Evolutionary conservation across 2,797 vertebrate species (phyloP).

Genomic region (Xenopus petersii): DNA sequence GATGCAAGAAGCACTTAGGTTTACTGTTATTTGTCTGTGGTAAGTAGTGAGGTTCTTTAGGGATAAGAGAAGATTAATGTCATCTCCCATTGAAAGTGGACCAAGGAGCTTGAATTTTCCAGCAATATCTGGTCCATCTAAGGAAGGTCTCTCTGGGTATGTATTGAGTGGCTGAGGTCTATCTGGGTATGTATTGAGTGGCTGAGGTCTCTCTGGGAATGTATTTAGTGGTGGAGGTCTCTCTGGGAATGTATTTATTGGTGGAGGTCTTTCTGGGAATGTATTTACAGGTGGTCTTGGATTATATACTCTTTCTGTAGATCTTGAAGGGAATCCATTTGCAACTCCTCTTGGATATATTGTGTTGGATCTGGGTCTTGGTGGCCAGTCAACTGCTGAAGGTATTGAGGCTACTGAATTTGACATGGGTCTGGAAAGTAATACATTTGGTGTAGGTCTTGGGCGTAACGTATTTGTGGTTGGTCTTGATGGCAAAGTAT

Average conservation of each 20-base stretch:
- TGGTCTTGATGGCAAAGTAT: slow-evolving; percentile 7
- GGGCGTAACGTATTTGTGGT: not conserved
- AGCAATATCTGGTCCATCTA: slow-evolving; percentile 57
- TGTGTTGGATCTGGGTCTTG: not conserved
- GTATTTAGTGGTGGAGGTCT: not conserved
- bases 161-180: not conserved
- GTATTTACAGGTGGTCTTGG: slow-evolving; percentile 1
- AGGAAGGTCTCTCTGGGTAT: not conserved
- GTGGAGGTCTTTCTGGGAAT: not conserved
- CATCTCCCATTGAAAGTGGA: slow-evolving; percentile 61
- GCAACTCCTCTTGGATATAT: not conserved
- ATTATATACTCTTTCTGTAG: not conserved
- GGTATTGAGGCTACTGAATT: not conserved
- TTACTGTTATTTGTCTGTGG: slow-evolving; percentile 55
- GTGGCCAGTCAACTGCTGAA: not conserved
- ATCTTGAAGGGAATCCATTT: not conserved
- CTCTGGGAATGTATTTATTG: no score
- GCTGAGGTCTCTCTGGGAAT: not conserved
- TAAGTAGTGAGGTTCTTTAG: slow-evolving; percentile 62
- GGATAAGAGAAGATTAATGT: slow-evolving; percentile 59
- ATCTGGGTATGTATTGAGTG: not conserved
- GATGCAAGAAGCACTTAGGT: slow-evolving; percentile 69
- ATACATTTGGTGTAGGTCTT: not conserved
- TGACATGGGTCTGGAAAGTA: not conserved
- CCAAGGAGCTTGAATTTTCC: slow-evolving; percentile 64